phyloP scores from a whole-genome alignment of 2,113 vertebrate genomes.

The Psilopsiagon aurifrons region DNA sequence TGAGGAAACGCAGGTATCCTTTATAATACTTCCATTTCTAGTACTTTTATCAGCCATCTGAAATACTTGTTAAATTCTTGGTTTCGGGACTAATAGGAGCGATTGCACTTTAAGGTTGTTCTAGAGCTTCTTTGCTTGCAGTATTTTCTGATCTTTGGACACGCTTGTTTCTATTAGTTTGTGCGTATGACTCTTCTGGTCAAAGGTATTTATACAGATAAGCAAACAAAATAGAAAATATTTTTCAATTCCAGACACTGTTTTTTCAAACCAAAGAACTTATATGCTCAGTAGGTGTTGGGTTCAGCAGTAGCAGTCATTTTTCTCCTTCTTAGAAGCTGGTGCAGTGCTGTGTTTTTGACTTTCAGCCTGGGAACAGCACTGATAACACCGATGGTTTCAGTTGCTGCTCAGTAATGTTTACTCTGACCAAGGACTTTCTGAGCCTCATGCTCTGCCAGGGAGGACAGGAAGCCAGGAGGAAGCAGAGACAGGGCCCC shows the following conservation, averaged over 20 bases:
- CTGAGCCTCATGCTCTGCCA: no score
- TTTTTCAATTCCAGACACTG: not conserved
- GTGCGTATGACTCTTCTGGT: not conserved
- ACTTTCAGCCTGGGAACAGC: no score
- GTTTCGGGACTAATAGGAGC: not conserved
- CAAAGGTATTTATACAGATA: not conserved
- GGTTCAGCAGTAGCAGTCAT: no score
- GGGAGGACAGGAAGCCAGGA: no score
- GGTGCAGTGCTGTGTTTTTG: no score
- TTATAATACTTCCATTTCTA: not conserved
- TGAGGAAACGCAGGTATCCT: not conserved
- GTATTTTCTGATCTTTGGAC: not conserved
- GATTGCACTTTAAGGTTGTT: not conserved
- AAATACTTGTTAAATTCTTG: not conserved
- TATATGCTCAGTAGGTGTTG: not conserved
- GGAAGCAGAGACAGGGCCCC: no score
- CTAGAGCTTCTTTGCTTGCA: not conserved
- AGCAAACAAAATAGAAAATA: not conserved
- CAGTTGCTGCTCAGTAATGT: no score
- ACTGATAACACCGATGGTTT: no score
- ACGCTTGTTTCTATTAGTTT: not conserved
- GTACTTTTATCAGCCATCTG: not conserved
- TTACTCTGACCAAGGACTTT: no score
- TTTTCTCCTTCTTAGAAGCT: no score
- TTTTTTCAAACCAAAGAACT: not conserved